These are phyloP conservation scores for Drosophila elegans DNA, from an alignment of 1,140 invertebrate genomes.

Conservation along the genomic window DNA sequence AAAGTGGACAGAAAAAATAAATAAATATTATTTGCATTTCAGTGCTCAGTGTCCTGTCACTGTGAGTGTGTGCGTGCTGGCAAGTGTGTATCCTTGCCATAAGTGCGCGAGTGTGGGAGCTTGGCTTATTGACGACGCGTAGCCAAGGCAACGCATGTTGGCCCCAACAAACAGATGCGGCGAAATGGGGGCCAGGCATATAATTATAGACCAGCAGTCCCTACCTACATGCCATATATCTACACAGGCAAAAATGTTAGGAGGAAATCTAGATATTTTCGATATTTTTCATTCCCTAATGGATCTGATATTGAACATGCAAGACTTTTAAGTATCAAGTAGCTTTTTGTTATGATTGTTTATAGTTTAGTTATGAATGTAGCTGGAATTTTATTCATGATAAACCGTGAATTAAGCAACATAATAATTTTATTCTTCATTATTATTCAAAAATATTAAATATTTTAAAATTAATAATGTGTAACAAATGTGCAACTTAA, in stretches of 20 bases:
- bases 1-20: constrained; percentile 64
- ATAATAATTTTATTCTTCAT: too few relatives aligned
- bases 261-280: not conserved
- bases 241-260: not conserved
- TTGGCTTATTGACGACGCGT: constrained; percentile 57
- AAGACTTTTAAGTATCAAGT: too few relatives aligned
- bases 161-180: constrained; percentile 54
- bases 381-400: too few relatives aligned
- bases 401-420: too few relatives aligned
- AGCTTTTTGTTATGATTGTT: too few relatives aligned
- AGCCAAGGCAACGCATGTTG: constrained; percentile 53
- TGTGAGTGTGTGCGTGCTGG: constrained; percentile 2
- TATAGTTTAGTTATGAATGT: too few relatives aligned
- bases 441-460: too few relatives aligned
- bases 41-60: constrained; percentile 35
- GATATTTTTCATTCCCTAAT: not conserved
- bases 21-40: constrained; percentile 77
- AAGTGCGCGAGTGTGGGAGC: constrained; percentile 29
- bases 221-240: constrained; percentile 15
- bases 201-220: constrained; percentile 50
- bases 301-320: not conserved
- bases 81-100: constrained; percentile 34
- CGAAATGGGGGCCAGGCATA: constrained; percentile 45
- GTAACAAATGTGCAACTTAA: too few relatives aligned
- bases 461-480: too few relatives aligned